Percentiles rank a stretch among this genome's conserved stretches.
These are phyloP conservation scores for Paralvinella palmiformis DNA, from an alignment of 1,140 invertebrate species.

Conservation along the genomic window DNA sequence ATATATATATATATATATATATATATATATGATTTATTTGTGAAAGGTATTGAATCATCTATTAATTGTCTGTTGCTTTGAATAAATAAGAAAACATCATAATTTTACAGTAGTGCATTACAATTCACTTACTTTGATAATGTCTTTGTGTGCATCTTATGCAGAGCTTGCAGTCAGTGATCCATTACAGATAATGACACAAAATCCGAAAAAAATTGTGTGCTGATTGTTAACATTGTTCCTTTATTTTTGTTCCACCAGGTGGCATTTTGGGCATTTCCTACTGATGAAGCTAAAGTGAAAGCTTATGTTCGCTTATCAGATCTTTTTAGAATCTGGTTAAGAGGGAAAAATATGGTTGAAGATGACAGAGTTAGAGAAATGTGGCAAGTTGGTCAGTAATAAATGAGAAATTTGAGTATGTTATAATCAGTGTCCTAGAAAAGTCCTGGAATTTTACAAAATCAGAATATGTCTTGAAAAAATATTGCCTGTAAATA, in stretches of 20 bases:
- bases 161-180: too few species aligned
- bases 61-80: too few species aligned
- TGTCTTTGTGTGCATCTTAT: too few species aligned
- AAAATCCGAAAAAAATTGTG: background rate
- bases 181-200: too few species aligned
- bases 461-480: background rate
- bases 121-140: too few species aligned
- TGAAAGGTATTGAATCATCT: too few species aligned
- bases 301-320: constrained; percentile 9
- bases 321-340: constrained; percentile 3
- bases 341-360: constrained; percentile 1
- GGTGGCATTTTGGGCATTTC: constrained; percentile 17
- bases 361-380: constrained; percentile 7
- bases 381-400: constrained; percentile 20
- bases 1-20: too few species aligned
- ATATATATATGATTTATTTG: too few species aligned
- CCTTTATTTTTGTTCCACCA: background rate
- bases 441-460: background rate
- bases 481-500: background rate
- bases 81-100: too few species aligned
- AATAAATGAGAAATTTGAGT: background rate
- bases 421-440: background rate
- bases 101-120: too few species aligned
- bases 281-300: constrained; percentile 7
- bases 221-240: background rate